Evolutionary conservation across 1,140 invertebrate genomes (phyloP).

Genomic region (Drosophila pseudoananassae): DNA sequence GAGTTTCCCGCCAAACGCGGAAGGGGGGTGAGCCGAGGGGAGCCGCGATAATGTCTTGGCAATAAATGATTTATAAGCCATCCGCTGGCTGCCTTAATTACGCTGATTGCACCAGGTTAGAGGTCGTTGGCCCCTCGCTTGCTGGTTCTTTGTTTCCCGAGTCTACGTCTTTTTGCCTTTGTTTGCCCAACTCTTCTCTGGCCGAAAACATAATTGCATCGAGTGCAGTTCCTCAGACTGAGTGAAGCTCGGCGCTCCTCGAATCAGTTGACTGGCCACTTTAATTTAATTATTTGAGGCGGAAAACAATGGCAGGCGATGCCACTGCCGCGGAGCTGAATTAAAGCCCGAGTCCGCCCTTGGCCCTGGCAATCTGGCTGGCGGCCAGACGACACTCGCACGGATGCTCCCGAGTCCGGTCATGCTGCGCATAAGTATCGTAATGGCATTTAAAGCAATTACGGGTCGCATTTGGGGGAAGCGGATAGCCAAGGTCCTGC

Average conservation of each 20-base stretch:
- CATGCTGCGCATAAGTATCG: constrained; percentile 72
- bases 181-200: constrained; percentile 8
- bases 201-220: constrained; percentile 67
- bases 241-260: constrained; percentile 25
- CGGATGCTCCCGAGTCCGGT: not conserved
- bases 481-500: constrained; percentile 65
- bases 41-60: constrained; percentile 65
- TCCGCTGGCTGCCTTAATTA: constrained; percentile 52
- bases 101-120: constrained; percentile 44
- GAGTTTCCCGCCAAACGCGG: constrained; percentile 40
- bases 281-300: constrained; percentile 83
- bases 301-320: constrained; percentile 68
- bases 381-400: constrained; percentile 38
- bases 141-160: not conserved
- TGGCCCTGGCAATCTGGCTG: constrained; percentile 53
- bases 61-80: constrained; percentile 73
- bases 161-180: not conserved
- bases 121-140: constrained; percentile 53
- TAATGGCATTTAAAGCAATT: constrained; percentile 83
- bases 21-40: constrained; percentile 1
- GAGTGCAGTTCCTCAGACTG: constrained; percentile 14
- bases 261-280: constrained; percentile 73
- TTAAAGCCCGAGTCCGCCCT: constrained; percentile 27
- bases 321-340: constrained; percentile 12
- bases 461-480: constrained; percentile 68